phyloP scores from a whole-genome alignment of 2,888 invertebrate genomes.

The Cerastis rubricosa region DNA sequence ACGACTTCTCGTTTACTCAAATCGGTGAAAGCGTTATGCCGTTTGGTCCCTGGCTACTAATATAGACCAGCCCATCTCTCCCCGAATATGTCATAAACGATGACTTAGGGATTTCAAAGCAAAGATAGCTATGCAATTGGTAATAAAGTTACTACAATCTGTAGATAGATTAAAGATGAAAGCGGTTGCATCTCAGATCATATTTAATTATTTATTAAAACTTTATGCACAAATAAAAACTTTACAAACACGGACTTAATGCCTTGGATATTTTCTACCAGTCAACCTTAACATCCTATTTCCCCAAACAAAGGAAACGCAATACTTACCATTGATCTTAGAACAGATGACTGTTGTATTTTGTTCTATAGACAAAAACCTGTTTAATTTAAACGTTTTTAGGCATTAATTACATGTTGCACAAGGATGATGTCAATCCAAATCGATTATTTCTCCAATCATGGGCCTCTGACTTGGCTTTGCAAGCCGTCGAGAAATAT shows the following conservation, averaged over 20 bases:
- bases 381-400: neutral
- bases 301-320: neutral
- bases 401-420: neutral
- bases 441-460: neutral
- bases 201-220: neutral
- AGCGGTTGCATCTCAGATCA: neutral
- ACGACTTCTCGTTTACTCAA: slow-evolving; percentile 61
- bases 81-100: slow-evolving; percentile 25
- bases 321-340: neutral
- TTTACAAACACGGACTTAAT: no score
- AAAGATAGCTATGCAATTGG: neutral
- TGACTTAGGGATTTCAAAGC: slow-evolving; percentile 31
- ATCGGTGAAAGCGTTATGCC: slow-evolving; percentile 48
- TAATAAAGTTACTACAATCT: neutral
- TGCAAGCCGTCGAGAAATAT: no score
- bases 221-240: no score
- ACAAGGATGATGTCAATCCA: neutral
- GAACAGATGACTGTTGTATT: neutral
- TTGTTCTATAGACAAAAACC: neutral
- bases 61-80: slow-evolving; percentile 35
- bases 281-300: neutral
- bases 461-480: no score
- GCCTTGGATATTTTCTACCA: no score
- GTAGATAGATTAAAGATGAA: neutral
- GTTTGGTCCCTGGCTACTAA: slow-evolving; percentile 43